Conservation (phyloP, 2,888 invertebrate genomes). For the Ectropis crepuscularia region DNA sequence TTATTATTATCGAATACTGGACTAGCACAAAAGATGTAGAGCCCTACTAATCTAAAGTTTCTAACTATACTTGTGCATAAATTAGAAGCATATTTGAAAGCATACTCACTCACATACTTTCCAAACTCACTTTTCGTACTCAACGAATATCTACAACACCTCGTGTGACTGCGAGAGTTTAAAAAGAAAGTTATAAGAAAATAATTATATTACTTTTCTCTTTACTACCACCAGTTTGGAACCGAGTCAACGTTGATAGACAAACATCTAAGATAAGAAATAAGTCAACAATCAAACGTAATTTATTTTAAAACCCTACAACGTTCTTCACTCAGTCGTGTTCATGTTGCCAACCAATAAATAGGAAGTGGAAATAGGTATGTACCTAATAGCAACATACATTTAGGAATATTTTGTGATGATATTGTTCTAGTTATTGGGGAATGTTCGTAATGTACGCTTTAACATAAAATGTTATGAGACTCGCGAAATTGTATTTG, state of each 20-base stretch:
- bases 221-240: too few relatives aligned
- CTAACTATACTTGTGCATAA: too few relatives aligned
- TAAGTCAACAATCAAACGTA: not conserved
- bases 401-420: slow-evolving; percentile 24
- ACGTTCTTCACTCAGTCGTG: slow-evolving; percentile 15
- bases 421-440: slow-evolving; percentile 24
- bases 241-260: not conserved
- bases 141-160: too few relatives aligned
- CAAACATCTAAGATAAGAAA: not conserved
- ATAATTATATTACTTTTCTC: too few relatives aligned
- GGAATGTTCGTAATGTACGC: slow-evolving; percentile 25
- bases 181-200: too few relatives aligned
- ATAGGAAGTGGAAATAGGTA: slow-evolving; percentile 20
- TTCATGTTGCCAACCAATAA: slow-evolving; percentile 24
- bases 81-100: too few relatives aligned
- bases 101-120: too few relatives aligned
- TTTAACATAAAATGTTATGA: slow-evolving; percentile 25
- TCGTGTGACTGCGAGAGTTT: too few relatives aligned
- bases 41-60: too few relatives aligned
- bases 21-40: too few relatives aligned
- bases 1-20: too few relatives aligned
- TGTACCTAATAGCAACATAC: slow-evolving; percentile 15
- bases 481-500: slow-evolving; percentile 20
- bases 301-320: slow-evolving; percentile 1
- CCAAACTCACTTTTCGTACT: too few relatives aligned